Percentiles rank a stretch among this genome's conserved stretches.
phyloP scores from a whole-genome alignment of 2,113 vertebrate genomes.

The Typhlomys cinereus region DNA sequence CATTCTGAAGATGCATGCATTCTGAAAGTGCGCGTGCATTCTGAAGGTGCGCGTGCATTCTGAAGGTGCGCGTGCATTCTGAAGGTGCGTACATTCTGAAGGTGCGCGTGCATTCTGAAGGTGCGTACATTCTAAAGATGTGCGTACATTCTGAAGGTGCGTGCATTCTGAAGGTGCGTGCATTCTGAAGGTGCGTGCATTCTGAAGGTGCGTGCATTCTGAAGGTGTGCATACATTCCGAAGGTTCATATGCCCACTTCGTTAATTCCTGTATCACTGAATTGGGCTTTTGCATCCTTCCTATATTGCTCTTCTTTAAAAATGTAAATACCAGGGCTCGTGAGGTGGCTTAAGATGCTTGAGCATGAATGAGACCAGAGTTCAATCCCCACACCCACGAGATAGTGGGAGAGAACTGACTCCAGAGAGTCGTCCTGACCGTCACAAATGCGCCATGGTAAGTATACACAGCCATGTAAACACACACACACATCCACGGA shows the following conservation, averaged over 20 bases:
- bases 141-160: background rate
- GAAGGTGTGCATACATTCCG: background rate
- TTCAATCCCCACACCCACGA: too few relatives aligned
- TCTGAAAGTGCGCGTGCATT: background rate
- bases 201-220: background rate
- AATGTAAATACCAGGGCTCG: background rate
- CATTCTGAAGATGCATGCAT: background rate
- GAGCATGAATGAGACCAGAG: too few relatives aligned
- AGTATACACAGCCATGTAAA: too few relatives aligned
- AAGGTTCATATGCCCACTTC: background rate
- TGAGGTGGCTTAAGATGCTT: too few relatives aligned
- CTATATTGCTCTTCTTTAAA: slow-evolving; percentile 14
- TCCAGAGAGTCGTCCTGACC: too few relatives aligned
- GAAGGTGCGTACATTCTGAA: background rate
- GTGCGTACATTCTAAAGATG: background rate
- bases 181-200: background rate
- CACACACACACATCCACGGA: too few relatives aligned
- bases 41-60: background rate
- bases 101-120: background rate
- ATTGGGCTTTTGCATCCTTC: background rate
- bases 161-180: background rate
- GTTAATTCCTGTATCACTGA: background rate
- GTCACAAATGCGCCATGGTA: too few relatives aligned
- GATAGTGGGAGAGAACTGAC: too few relatives aligned
- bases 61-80: background rate